phyloP scores from a whole-genome alignment of 2,797 vertebrate species.

The Yasuhikotakia modesta region DNA sequence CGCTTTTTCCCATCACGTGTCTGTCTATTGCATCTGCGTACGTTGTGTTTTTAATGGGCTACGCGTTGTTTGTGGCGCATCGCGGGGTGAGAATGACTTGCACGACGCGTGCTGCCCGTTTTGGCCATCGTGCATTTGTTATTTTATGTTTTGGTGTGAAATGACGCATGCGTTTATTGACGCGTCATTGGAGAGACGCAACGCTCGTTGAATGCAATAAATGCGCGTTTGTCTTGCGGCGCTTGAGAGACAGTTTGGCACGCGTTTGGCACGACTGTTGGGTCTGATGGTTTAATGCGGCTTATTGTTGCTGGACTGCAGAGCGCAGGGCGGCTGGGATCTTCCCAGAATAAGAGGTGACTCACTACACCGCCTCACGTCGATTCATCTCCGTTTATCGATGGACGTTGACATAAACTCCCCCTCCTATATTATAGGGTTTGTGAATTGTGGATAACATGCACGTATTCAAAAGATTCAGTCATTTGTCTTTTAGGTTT shows the following conservation, averaged over 20 bases:
- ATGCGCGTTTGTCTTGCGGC: conserved; percentile 20
- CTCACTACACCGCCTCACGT: conserved; percentile 40
- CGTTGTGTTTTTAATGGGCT: background rate
- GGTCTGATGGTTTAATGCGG: conserved; percentile 53
- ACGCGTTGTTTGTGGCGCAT: conserved; percentile 14
- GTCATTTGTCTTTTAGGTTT: background rate
- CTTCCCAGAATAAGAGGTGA: conserved; percentile 54
- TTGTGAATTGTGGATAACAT: background rate
- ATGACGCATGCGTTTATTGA: conserved; percentile 8
- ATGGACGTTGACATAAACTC: background rate
- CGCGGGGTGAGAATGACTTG: background rate
- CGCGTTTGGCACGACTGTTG: conserved; percentile 46
- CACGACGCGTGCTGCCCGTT: background rate
- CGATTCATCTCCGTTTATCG: conserved; percentile 6
- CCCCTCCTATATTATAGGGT: background rate
- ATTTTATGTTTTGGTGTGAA: too few species aligned
- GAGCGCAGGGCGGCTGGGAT: conserved; percentile 44
- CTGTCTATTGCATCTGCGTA: too few species aligned
- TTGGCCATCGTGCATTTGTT: background rate
- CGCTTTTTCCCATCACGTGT: too few species aligned
- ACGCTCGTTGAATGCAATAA: background rate
- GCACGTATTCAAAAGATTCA: background rate
- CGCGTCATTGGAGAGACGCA: conserved; percentile 10
- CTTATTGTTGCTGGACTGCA: conserved; percentile 55
- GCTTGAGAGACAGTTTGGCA: conserved; percentile 42